Base-by-base conservation (phyloP, 2,113 vertebrate species). In the Python bivittatus region DNA sequence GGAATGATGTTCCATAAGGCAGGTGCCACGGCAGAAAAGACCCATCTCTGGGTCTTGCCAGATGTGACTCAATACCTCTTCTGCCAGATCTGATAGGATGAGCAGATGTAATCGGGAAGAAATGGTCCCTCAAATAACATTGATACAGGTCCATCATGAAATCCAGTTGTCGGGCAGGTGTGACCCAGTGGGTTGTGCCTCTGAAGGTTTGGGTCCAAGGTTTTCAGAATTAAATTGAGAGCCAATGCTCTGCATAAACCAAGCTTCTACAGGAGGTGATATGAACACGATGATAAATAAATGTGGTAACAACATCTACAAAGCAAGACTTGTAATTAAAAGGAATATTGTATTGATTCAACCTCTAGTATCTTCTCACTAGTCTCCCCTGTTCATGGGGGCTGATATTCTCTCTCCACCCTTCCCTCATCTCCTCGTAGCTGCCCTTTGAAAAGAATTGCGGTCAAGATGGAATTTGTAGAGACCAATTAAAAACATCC, bases 381-480 rank as follows among this genome's bases (percentile, higher is more conserved):
- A 61, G 10, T 15, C 57, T 86, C 57, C 54, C 4, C 6, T 64
- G 2, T 22, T 13, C 44, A 23, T 61, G 20, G 27, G 86, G 11
- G 13, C 22, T 68, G 84, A 86, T 20, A 54, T 38, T 38, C 0
- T 90, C 13, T 84, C 61, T 86, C 23, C 33, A 52, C 29, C 33
- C 33, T 33, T 61, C 25, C 33, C 4, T 23, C 48, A 85, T 88
- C 20, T 88, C 22, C 56, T 92, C 83, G 92, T 97, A 99, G 98
- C 92, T 99, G 23, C 95, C 94, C 0, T 99, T 99, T 96, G 96
- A 98, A 96, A 98, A 98, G 95, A 95, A 98, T 92, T 99, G 98
- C 84, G 98, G 98, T 1, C 7, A 3, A 1, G 98, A 99, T 87
- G 88, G 92, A 17, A 11, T 94, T 11, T 99, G 98, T 93, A 92